These are phyloP conservation scores for Thaleichthys pacificus DNA, from an alignment of 2,797 vertebrate genomes.

Conservation along the genomic window DNA sequence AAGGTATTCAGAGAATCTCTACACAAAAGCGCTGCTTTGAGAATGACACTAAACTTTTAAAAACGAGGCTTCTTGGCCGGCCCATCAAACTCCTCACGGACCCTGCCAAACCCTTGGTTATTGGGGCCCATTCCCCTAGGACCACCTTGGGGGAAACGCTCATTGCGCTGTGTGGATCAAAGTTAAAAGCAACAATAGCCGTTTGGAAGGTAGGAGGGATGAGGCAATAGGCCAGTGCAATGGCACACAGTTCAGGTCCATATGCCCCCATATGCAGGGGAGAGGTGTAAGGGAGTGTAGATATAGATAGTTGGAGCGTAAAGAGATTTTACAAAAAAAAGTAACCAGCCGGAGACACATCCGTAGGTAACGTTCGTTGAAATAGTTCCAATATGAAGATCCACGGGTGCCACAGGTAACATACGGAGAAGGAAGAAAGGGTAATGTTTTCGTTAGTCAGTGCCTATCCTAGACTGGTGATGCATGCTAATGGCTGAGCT, in stretches of 20 bases:
- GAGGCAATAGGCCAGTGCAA: slow-evolving; percentile 72
- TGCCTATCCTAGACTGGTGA: slow-evolving; percentile 66
- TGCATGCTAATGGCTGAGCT: slow-evolving; percentile 76
- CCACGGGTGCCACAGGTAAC: slow-evolving; percentile 99
- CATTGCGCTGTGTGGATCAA: slow-evolving; percentile 88
- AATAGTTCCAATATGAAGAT: slow-evolving; percentile 98
- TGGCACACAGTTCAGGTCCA: slow-evolving; percentile 78
- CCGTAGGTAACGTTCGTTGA: slow-evolving; percentile 98
- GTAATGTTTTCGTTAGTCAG: slow-evolving; percentile 99
- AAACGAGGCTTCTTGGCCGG: slow-evolving; percentile 98
- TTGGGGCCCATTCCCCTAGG: slow-evolving; percentile 90
- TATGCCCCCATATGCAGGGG: slow-evolving; percentile 63
- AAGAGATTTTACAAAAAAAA: slow-evolving; percentile 69
- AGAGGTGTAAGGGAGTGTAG: slow-evolving; percentile 29
- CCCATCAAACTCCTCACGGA: slow-evolving; percentile 98
- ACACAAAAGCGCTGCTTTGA: slow-evolving; percentile 65
- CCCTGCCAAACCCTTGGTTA: slow-evolving; percentile 89
- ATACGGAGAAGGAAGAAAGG: slow-evolving; percentile 99
- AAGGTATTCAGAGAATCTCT: slow-evolving; percentile 62
- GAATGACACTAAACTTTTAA: slow-evolving; percentile 75
- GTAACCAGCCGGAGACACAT: slow-evolving; percentile 76
- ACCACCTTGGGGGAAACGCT: slow-evolving; percentile 94
- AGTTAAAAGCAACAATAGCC: slow-evolving; percentile 42
- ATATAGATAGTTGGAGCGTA: slow-evolving; percentile 47
- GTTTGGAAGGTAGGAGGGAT: slow-evolving; percentile 31